Base-by-base conservation (phyloP, 92 coral and sea anemone species). In the Phenganax subtilis region DNA sequence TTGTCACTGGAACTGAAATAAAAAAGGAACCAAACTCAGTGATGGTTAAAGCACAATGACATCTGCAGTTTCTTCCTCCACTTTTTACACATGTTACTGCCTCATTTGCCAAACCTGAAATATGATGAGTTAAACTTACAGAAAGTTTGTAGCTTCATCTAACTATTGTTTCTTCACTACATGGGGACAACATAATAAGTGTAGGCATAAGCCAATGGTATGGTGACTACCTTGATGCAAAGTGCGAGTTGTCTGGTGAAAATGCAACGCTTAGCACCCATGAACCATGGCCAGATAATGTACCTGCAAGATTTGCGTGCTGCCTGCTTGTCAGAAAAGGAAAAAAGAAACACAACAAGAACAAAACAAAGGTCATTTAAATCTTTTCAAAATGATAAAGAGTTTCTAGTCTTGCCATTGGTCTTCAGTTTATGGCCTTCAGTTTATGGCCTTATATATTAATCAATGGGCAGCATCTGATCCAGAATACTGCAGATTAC, bases 231-330 rank as follows among this genome's bases (percentile, higher is more conserved):
- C 99, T 90, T 82, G 99, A 96, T 15, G 93, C 97, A 57, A 96
- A 96, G 86, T 96, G 97, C 1, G 97, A 88, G 87, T 96, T 96
- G 83, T 96, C 99, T 7, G 99, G 99, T 72, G 97, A 92, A 87
- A 96, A 96, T 6, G 99, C 87, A 7, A 96, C 99, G 53, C 90
- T 89, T 2, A 96, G 91, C 10, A 96, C 99, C 99, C 99, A 96
- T 3, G 99, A 96, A 51, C 99, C 92, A 75, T 96, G 99, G 8
- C 99, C 99, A 3, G 99, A 96, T 52, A 96, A 83, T 51, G 99
- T 96, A 56, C 99, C 99, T 30, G 97, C 97, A 29, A 96, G 85
- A 74, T 96, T 96, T 27, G 99, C 99, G 83, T 96, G 97, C 78
- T 96, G 99, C 61, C 99, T 96, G 83, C 20, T 71, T 12, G 54